These are phyloP conservation scores for Halcyon badia DNA, from an alignment of 2,797 vertebrate genomes.

Conservation along the genomic window DNA sequence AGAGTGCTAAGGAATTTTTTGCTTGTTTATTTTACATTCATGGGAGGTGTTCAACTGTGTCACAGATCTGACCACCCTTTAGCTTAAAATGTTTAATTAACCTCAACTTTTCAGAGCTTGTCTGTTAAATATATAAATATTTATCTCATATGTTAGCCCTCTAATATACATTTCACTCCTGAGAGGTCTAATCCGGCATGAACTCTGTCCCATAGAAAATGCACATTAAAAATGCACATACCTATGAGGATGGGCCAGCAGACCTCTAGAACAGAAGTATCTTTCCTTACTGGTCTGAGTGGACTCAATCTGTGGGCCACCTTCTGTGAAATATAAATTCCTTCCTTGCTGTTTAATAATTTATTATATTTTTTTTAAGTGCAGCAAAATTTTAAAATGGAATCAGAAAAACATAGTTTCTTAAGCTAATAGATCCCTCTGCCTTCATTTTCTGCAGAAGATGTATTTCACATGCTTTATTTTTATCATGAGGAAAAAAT, in stretches of 20 bases:
- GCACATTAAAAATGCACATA: rapidly evolving
- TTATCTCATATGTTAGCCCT: background rate
- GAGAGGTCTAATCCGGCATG: background rate
- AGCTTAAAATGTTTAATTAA: background rate
- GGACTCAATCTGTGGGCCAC: background rate
- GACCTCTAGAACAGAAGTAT: background rate
- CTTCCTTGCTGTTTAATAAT: rapidly evolving
- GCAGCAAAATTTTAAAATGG: background rate
- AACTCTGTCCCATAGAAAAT: background rate
- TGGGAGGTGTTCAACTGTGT: background rate
- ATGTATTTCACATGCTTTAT: rapidly evolving
- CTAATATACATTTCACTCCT: background rate
- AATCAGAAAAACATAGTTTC: background rate
- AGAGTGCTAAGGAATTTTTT: background rate
- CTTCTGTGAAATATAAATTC: background rate
- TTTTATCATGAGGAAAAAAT: background rate
- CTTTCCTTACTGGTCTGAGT: background rate
- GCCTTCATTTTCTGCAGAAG: background rate
- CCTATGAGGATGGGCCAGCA: background rate
- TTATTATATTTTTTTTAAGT: rapidly evolving
- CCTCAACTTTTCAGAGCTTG: background rate
- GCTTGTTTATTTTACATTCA: rapidly evolving
- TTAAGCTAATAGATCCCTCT: background rate
- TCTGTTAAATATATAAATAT: background rate
- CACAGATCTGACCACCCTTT: background rate